Base-by-base conservation (phyloP, 2,113 vertebrate species). In the Sinocyclocheilus anshuiensis region DNA sequence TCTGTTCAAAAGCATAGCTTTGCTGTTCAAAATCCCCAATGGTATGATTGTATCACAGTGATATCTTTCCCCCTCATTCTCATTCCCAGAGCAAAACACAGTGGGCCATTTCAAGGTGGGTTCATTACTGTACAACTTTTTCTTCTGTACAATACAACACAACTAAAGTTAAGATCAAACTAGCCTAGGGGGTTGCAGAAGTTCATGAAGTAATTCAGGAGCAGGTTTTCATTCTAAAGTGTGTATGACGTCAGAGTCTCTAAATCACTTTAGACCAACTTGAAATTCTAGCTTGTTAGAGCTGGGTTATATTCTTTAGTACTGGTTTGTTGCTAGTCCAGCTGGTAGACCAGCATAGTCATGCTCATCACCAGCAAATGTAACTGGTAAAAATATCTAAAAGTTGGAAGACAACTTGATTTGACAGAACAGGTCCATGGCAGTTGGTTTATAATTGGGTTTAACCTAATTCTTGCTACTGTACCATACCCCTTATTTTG, bases 11-110 rank as follows among this genome's bases (percentile, higher is more conserved):
- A 45, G 63, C 20, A 11, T 1, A 50, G 1, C 20, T 55, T 78
- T 85, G 84, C 67, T 75, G 29, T 85, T 77, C 26, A 45, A 13
- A 63, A 77, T 53, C 82, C 48, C 33, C 50, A 69, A 42, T 24
- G 6, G 55, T 69, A 29, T 48, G 29, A 78, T 55, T 85, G 26
- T 77, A 69, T 85, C 84, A 50, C 33, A 50, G 74, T 78, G 18
- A 48, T 50, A 33, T 33, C 45, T 50, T 78, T 45, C 45, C n/a
- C 53, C 26, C 16, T 55, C 45, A n/a, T 48, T 78, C 45, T 69
- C 26, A n/a, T n/a, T n/a, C n/a, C n/a, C 61, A 26, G 16, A 84
- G 63, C 72, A 85, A 85, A 85, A 59, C 81, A 74, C 18, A 39
- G 75, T 20, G 33, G 48, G 81, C 22, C 67, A 39, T 74, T 83